Evolutionary conservation across 2,888 invertebrate genomes (phyloP).

Genomic region (Drosophila rubida): DNA sequence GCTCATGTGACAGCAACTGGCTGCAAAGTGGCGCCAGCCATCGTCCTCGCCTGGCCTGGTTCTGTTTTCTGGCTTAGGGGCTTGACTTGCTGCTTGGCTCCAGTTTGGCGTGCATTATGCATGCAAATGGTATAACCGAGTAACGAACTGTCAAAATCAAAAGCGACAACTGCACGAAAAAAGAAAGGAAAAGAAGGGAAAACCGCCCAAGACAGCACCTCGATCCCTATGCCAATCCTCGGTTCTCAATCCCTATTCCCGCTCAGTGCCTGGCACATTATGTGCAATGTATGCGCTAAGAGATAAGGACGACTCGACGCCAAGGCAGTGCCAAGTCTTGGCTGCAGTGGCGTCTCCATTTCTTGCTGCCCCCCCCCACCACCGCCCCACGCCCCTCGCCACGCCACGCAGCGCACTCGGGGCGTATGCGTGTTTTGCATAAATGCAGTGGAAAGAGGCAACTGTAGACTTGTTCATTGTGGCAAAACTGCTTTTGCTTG

Average conservation of each 20-base stretch:
- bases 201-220: constrained; percentile 34
- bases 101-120: constrained; percentile 61
- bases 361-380: neutral
- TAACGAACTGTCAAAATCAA: constrained; percentile 81
- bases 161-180: constrained; percentile 51
- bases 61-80: neutral
- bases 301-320: constrained; percentile 63
- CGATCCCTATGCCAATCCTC: constrained; percentile 1
- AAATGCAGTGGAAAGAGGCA: constrained; percentile 44
- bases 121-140: constrained; percentile 79
- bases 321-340: constrained; percentile 41
- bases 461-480: constrained; percentile 50
- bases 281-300: constrained; percentile 57
- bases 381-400: too few species aligned
- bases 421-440: constrained; percentile 59
- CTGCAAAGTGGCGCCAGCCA: constrained; percentile 20
- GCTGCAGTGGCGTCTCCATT: constrained; percentile 23
- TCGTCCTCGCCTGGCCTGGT: neutral
- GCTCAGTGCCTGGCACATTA: constrained; percentile 50
- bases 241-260: neutral
- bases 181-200: constrained; percentile 6
- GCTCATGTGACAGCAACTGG: constrained; percentile 32
- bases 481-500: constrained; percentile 63
- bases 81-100: constrained; percentile 12
- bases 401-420: too few species aligned